A percentile compares a stretch with the other conserved stretches of the same genome.
These are phyloP conservation scores for Antheraea mylitta DNA, from an alignment of 1,140 invertebrate species.

Conservation along the genomic window DNA sequence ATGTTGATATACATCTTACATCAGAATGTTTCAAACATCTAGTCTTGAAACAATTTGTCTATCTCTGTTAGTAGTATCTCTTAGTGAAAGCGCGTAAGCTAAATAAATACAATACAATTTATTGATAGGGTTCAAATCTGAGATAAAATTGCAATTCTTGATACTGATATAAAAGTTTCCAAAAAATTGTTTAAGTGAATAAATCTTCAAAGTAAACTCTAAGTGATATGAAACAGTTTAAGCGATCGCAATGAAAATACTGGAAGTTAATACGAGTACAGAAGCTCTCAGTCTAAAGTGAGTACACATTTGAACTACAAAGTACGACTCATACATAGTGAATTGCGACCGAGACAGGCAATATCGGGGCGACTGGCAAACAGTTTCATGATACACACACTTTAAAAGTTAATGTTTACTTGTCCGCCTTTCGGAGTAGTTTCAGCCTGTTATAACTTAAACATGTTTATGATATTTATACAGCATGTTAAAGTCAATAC, in stretches of 20 bases:
- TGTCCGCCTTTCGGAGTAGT: neutral
- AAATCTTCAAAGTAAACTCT: neutral
- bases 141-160: no score
- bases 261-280: neutral
- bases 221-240: neutral
- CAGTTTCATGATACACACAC: slow-evolving; percentile 15
- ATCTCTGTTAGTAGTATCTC: no score
- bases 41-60: no score
- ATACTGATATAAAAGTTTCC: no score
- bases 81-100: no score
- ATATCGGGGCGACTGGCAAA: slow-evolving; percentile 31
- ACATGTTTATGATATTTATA: no score
- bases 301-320: slow-evolving; percentile 26
- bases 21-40: no score
- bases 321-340: slow-evolving; percentile 34
- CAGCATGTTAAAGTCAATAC: no score
- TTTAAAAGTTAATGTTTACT: slow-evolving; percentile 11
- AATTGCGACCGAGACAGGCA: slow-evolving; percentile 25
- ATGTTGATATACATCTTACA: no score
- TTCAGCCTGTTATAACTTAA: neutral
- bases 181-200: neutral
- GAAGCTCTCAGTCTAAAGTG: slow-evolving; percentile 19
- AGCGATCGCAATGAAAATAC: neutral
- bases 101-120: no score
- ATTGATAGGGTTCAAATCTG: no score